Evolutionary conservation across 2,888 invertebrate genomes (phyloP).

Genomic region (Melangyna quadrimaculata): DNA sequence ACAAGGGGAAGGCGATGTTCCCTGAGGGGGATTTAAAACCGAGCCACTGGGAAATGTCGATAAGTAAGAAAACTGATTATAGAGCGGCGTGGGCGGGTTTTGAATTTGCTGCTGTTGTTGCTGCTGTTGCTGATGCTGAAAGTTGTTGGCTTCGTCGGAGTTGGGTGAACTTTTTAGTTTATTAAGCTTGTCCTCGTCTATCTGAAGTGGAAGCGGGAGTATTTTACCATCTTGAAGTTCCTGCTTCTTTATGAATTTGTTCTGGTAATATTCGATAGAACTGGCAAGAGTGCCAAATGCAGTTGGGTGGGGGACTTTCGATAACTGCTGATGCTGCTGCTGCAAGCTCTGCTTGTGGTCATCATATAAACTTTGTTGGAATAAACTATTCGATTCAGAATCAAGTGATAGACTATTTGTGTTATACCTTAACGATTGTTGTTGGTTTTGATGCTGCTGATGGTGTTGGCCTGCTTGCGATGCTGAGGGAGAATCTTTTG

Average conservation of each 20-base stretch:
- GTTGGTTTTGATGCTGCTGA: slow-evolving; percentile 73
- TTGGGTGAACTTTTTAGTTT: slow-evolving; percentile 59
- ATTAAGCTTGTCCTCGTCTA: slow-evolving; percentile 50
- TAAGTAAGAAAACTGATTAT: slow-evolving; percentile 80
- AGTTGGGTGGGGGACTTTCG: slow-evolving; percentile 76
- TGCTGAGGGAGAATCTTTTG: slow-evolving; percentile 46
- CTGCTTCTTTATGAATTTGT: slow-evolving; percentile 80
- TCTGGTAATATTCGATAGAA: slow-evolving; percentile 80
- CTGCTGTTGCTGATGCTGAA: slow-evolving; percentile 75
- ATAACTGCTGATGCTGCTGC: slow-evolving; percentile 14
- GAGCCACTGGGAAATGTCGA: slow-evolving; percentile 78
- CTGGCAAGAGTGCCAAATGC: slow-evolving; percentile 79
- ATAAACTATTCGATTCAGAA: slow-evolving; percentile 77
- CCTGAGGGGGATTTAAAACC: slow-evolving; percentile 71
- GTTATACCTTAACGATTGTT: slow-evolving; percentile 73
- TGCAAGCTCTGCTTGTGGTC: slow-evolving; percentile 72
- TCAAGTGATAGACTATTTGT: slow-evolving; percentile 66
- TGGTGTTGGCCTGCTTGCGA: slow-evolving; percentile 62
- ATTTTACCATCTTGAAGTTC: slow-evolving; percentile 78
- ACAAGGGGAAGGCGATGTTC: slow-evolving; percentile 73
- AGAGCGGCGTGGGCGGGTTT: slow-evolving; percentile 77
- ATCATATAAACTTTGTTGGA: slow-evolving; percentile 79
- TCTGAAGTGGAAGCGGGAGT: slow-evolving; percentile 50
- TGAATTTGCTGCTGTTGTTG: slow-evolving; percentile 77
- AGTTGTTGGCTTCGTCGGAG: slow-evolving; percentile 53